Base-by-base conservation (phyloP, 2,888 invertebrate species). In the Tetrapedia diversipes region DNA sequence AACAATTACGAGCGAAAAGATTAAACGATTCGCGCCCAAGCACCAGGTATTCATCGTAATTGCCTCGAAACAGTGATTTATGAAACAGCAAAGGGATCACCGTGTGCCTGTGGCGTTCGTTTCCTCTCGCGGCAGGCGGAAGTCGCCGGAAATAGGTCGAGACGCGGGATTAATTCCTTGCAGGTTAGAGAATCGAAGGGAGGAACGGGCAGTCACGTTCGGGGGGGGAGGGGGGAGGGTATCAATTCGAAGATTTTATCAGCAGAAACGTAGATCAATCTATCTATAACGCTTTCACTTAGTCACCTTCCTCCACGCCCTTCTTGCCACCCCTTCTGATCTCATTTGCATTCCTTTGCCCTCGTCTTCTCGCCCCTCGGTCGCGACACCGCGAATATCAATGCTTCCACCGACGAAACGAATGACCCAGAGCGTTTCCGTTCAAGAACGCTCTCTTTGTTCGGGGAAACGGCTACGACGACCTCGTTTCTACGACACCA, bases 311-410 rank as follows among this genome's bases (percentile, higher is more conserved):
- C 70, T 64, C 68, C 54, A 57, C 43, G 41, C 59, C 37, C 39
- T 53, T 51, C 34, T 66, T 61, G n/a, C 61, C 51, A 53, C 54
- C 45, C 70, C 71, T 59, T 71, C 43, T 32, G 57, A 81, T 81
- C 81, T 84, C 76, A 81, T 86, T 85, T 82, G 77, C 85, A 83
- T 84, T 83, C 80, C 82, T 83, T 84, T 81, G 81, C 82, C 79
- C 80, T 77, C 80, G 65, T 72, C 77, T 78, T 82, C 74, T 69
- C 77, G 59, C 57, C 74, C 72, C 49, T 76, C 63, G 49, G 65
- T 47, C 61, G 60, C 63, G 65, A 77, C 77, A 75, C 67, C 71
- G 56, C 57, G 71, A 81, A 82, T 82, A 81, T 82, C 79, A 77
- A 76, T 86, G 73, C 67, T 81, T 80, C 75, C 67, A n/a, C 73